Percentiles rank a stretch among this genome's conserved stretches.
Evolutionary conservation across 2,113 vertebrate species (phyloP).

Genomic region (Myocastor coypus): DNA sequence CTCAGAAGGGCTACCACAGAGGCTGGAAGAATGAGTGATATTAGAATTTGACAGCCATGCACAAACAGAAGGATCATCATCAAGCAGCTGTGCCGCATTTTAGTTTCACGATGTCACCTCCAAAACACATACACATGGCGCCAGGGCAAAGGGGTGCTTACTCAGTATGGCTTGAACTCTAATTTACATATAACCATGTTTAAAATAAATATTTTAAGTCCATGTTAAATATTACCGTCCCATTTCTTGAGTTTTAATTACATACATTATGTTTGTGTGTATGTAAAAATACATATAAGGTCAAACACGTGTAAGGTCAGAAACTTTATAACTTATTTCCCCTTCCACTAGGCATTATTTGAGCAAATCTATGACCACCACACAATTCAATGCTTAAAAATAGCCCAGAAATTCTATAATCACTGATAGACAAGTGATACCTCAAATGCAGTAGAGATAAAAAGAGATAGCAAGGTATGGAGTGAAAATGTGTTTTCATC

Average conservation of each 20-base stretch:
- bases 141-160: no score
- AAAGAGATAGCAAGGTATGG: background rate
- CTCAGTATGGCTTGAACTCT: background rate
- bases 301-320: background rate
- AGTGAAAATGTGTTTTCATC: background rate
- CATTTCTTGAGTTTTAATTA: background rate
- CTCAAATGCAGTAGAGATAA: background rate
- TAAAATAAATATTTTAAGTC: constrained; percentile 7
- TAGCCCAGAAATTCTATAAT: background rate
- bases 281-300: background rate
- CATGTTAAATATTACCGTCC: constrained; percentile 2
- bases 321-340: background rate
- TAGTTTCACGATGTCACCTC: background rate
- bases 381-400: background rate
- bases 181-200: background rate
- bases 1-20: background rate
- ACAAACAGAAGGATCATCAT: background rate
- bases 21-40: background rate
- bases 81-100: background rate
- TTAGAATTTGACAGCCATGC: background rate
- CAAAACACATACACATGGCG: background rate
- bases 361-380: background rate
- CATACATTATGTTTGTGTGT: background rate
- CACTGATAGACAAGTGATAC: background rate
- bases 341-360: background rate